phyloP scores from a whole-genome alignment of 1,140 invertebrate genomes.

The Frieseomelitta varia region DNA sequence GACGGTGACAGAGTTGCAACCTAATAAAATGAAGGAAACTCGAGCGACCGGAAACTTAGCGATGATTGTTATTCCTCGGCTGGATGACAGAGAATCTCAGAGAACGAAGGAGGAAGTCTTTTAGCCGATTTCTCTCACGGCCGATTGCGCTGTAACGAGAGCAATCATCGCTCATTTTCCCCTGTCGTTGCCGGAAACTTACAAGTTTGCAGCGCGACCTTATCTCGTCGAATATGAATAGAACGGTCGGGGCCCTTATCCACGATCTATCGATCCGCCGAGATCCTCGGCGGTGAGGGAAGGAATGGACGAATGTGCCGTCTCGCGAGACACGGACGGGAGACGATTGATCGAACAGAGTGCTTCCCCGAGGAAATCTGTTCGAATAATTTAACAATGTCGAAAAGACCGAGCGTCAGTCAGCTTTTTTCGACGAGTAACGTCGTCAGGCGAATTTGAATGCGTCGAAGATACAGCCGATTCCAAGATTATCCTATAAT shows the following conservation, averaged over 20 bases:
- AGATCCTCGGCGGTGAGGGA: background rate
- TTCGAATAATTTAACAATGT: background rate
- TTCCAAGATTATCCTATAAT: too few species aligned
- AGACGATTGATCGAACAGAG: background rate
- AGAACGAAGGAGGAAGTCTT: slow-evolving; percentile 21
- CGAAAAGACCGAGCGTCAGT: too few species aligned
- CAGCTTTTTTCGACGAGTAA: background rate
- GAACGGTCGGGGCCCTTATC: slow-evolving; percentile 5
- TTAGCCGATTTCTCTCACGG: slow-evolving; percentile 15
- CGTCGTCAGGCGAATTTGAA: background rate
- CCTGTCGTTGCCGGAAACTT: slow-evolving; percentile 26
- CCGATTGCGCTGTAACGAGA: slow-evolving; percentile 39
- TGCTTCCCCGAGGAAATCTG: background rate
- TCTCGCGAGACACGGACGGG: background rate
- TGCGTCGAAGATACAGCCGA: background rate
- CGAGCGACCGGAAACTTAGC: background rate
- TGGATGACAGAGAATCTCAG: slow-evolving; percentile 5
- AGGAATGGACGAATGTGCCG: too few species aligned
- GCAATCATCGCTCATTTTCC: slow-evolving; percentile 41
- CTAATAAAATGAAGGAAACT: background rate
- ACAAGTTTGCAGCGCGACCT: slow-evolving; percentile 18
- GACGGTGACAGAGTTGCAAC: too few species aligned
- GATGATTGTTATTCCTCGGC: slow-evolving; percentile 29
- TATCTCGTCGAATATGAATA: slow-evolving; percentile 31
- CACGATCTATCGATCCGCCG: slow-evolving; percentile 14